Evolutionary conservation across 2,797 vertebrate species (phyloP).

Genomic region (Vespertilio murinus): DNA sequence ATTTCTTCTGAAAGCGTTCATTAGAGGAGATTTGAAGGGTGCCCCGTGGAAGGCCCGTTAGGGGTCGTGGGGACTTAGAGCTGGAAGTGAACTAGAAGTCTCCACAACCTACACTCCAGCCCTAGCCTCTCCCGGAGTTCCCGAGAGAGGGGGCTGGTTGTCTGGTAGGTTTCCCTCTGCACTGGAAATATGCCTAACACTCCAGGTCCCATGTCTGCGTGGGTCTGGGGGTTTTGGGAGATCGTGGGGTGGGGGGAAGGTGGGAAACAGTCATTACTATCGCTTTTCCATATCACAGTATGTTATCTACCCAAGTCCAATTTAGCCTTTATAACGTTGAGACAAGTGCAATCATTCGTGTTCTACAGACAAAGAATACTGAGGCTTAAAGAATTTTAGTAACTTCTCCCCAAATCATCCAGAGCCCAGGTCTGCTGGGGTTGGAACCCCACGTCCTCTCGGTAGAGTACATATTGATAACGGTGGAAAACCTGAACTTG

Average conservation of each 20-base stretch:
- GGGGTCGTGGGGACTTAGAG: not conserved
- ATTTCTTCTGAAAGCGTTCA: not conserved
- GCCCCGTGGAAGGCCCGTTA: not conserved
- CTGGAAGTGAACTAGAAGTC: not conserved
- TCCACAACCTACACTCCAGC: accelerated
- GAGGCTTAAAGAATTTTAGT: not conserved
- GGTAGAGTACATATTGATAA: not conserved
- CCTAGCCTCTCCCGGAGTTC: not conserved
- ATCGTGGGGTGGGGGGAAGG: not conserved
- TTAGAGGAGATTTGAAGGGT: not conserved
- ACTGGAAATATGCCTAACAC: not conserved
- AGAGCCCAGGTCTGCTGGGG: not conserved
- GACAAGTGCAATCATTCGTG: not conserved
- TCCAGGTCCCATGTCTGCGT: not conserved
- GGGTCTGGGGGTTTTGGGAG: too few species aligned
- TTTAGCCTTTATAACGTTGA: not conserved
- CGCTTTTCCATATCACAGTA: not conserved
- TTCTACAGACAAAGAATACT: not conserved
- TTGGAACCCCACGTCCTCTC: not conserved
- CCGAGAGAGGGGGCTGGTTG: not conserved
- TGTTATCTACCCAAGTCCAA: not conserved
- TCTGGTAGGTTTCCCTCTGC: not conserved
- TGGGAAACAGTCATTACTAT: not conserved
- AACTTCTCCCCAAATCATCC: not conserved
- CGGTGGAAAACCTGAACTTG: not conserved